Evolutionary conservation across 2,113 vertebrate genomes (phyloP).

Genomic region (Serinus canaria): DNA sequence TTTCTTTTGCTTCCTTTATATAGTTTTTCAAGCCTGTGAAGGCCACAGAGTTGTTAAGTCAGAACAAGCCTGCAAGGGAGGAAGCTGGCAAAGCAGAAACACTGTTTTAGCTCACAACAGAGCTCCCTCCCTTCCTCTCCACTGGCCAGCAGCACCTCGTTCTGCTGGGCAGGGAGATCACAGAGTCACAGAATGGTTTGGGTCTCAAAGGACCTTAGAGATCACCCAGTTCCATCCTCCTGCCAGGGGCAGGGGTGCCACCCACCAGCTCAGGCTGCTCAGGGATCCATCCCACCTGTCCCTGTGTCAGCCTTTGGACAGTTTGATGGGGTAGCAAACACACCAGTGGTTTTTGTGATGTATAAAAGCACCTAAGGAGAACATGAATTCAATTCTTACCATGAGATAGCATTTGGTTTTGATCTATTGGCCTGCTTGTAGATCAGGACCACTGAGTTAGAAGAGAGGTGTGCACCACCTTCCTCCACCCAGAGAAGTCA

Average conservation of each 20-base stretch:
- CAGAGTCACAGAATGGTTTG: not conserved
- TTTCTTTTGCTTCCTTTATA: constrained; percentile 27
- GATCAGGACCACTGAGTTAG: not conserved
- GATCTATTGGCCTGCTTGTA: not conserved
- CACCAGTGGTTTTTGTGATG: not conserved
- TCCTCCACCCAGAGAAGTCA: constrained; percentile 8
- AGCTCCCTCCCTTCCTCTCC: not conserved
- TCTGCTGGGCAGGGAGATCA: not conserved
- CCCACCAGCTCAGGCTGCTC: not conserved
- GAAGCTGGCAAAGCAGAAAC: not conserved
- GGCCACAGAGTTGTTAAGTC: not conserved
- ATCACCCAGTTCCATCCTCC: not conserved
- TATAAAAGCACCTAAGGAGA: not conserved
- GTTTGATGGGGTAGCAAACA: not conserved
- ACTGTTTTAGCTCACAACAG: not conserved
- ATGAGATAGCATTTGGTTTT: not conserved
- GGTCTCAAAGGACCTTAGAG: not conserved
- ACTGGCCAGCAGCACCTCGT: not conserved
- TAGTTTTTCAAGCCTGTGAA: not conserved
- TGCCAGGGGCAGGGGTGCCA: not conserved
- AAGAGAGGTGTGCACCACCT: not conserved
- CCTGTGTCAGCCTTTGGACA: fast-evolving
- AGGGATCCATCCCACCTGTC: not conserved
- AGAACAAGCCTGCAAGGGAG: not conserved
- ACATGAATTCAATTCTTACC: not conserved